These are phyloP conservation scores for Antedon bifida DNA, from an alignment of 35 echinoderm and acorn worm species.

Conservation along the genomic window DNA sequence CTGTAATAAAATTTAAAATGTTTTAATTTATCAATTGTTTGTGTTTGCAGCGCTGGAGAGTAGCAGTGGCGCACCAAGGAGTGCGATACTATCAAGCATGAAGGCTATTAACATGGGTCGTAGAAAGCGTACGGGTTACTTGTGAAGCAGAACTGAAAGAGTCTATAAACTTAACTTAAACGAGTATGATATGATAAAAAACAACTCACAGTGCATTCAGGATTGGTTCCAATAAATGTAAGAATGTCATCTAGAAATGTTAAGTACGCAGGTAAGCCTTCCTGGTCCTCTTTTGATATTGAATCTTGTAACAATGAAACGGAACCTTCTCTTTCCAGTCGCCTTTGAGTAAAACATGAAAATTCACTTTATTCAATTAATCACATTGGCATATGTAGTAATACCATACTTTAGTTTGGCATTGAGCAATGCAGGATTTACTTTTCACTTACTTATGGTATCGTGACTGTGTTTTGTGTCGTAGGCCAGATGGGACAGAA, in stretches of 20 bases:
- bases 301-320: slow-evolving; percentile 16
- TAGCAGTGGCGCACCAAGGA: too few relatives aligned
- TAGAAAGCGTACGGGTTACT: slow-evolving; percentile 15
- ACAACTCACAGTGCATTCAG: slow-evolving; percentile 36
- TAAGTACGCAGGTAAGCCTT: slow-evolving; percentile 12
- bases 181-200: not conserved
- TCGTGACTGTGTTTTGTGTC: not conserved
- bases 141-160: not conserved
- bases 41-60: too few relatives aligned
- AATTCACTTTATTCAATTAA: not conserved
- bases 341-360: slow-evolving; percentile 15
- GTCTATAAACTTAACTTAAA: too few relatives aligned
- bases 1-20: too few relatives aligned
- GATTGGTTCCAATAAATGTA: slow-evolving; percentile 52
- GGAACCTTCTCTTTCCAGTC: slow-evolving; percentile 22
- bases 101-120: too few relatives aligned
- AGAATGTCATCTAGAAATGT: slow-evolving; percentile 45
- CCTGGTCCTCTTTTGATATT: slow-evolving; percentile 11
- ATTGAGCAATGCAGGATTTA: too few relatives aligned
- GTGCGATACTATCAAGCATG: too few relatives aligned
- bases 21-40: too few relatives aligned
- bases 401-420: too few relatives aligned
- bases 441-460: not conserved
- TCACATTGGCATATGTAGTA: too few relatives aligned
- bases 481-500: not conserved